Evolutionary conservation across 2,797 vertebrate species (phyloP).

Genomic region (Parauchenoglanis ngamensis): DNA sequence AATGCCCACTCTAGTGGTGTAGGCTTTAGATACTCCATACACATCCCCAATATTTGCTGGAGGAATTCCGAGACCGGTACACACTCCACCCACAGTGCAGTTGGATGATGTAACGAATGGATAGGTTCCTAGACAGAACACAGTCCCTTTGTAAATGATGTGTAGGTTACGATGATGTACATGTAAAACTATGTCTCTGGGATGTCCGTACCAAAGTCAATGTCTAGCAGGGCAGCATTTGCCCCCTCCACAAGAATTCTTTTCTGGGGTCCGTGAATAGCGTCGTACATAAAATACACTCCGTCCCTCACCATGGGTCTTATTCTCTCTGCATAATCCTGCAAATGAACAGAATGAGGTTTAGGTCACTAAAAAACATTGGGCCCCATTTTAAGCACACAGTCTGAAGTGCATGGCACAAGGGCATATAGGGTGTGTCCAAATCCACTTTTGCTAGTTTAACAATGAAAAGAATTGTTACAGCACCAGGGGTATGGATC

Average conservation of each 20-base stretch:
- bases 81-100: conserved; percentile 94
- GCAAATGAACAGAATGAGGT: conserved; percentile 12
- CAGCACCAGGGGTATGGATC: no score
- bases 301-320: conserved; percentile 96
- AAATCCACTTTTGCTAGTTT: no score
- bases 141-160: neutral
- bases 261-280: conserved; percentile 90
- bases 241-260: conserved; percentile 97
- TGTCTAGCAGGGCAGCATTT: conserved; percentile 96
- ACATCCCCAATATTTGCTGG: conserved; percentile 93
- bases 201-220: conserved; percentile 87
- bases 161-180: neutral
- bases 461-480: no score
- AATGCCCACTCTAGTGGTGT: conserved; percentile 95
- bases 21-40: conserved; percentile 94
- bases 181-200: neutral
- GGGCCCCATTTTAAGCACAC: no score
- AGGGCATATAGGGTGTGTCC: no score
- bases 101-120: conserved; percentile 98
- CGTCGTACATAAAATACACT: conserved; percentile 96
- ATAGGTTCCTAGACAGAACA: conserved; percentile 84
- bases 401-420: no score
- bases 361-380: neutral
- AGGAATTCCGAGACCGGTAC: conserved; percentile 94
- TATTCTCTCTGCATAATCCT: conserved; percentile 93